Evolutionary conservation across 2,797 vertebrate genomes (phyloP).

Genomic region (Pipistrellus nathusii): DNA sequence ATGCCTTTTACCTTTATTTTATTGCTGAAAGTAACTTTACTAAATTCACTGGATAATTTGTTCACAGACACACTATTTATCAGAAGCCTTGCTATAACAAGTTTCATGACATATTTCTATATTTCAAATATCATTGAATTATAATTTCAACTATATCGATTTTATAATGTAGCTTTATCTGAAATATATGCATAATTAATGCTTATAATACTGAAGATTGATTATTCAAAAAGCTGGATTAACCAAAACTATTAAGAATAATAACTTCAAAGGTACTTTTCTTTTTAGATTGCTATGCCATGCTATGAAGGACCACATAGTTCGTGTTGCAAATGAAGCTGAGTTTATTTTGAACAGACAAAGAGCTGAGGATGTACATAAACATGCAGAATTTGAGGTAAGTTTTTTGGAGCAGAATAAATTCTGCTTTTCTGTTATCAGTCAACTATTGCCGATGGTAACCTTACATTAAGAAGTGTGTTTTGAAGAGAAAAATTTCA

Average conservation of each 20-base stretch:
- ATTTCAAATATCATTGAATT: slow-evolving; percentile 49
- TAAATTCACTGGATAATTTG: not conserved
- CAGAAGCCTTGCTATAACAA: not conserved
- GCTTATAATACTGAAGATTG: slow-evolving; percentile 20
- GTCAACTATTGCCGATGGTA: slow-evolving; percentile 70
- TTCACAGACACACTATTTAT: not conserved
- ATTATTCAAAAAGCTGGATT: slow-evolving; percentile 21
- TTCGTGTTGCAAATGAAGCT: slow-evolving; percentile 97
- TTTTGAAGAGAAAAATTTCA: slow-evolving; percentile 62
- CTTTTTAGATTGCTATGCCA: slow-evolving; percentile 94
- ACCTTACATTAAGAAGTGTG: slow-evolving; percentile 65
- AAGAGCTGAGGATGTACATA: slow-evolving; percentile 98
- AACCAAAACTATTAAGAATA: not conserved
- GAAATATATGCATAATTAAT: not conserved
- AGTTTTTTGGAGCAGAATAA: slow-evolving; percentile 67
- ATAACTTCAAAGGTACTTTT: slow-evolving; percentile 53
- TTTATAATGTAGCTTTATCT: slow-evolving; percentile 2
- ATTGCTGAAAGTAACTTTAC: not conserved
- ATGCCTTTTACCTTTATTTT: not conserved
- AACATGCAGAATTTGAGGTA: slow-evolving; percentile 99
- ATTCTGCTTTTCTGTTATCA: slow-evolving; percentile 78
- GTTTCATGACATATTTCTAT: not conserved
- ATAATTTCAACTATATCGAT: not conserved
- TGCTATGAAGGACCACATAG: slow-evolving; percentile 99
- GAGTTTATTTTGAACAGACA: slow-evolving; percentile 99